These are phyloP conservation scores for Eulithis prunata DNA, from an alignment of 2,888 invertebrate species.

Conservation along the genomic window DNA sequence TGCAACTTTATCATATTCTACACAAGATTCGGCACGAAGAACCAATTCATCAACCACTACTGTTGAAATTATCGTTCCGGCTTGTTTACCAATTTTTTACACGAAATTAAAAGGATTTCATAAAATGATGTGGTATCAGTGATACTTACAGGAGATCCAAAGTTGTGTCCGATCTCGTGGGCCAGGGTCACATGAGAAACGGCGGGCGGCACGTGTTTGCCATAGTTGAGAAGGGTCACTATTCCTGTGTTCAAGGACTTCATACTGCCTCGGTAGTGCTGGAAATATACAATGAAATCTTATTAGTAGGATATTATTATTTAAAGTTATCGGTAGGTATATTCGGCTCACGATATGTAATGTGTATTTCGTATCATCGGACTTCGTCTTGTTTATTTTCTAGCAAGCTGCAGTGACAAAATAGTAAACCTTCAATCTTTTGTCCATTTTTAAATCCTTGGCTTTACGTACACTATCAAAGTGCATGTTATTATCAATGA, in stretches of 20 bases:
- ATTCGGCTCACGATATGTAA: slow-evolving; percentile 1
- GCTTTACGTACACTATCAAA: no score
- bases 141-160: slow-evolving; percentile 94
- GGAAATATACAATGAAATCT: slow-evolving; percentile 55
- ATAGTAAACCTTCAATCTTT: no score
- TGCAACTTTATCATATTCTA: no score
- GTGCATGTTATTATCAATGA: neutral
- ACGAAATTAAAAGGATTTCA: no score
- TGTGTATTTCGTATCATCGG: slow-evolving; percentile 1
- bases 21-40: slow-evolving; percentile 4
- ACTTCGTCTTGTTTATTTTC: slow-evolving; percentile 3
- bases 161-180: slow-evolving; percentile 99
- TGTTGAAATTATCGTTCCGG: neutral
- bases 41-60: neutral
- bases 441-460: no score
- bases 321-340: neutral
- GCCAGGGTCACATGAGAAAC: slow-evolving; percentile 99
- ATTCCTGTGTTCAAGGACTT: slow-evolving; percentile 99
- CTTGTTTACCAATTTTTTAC: no score
- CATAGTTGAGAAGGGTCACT: slow-evolving; percentile 98
- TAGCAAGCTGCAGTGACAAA: slow-evolving; percentile 4
- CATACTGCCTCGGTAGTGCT: slow-evolving; percentile 96
- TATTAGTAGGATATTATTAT: neutral
- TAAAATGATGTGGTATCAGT: neutral
- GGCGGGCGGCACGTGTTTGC: slow-evolving; percentile 98